Base-by-base conservation (phyloP, 2,797 vertebrate species). In the Spondyliosoma cantharus region DNA sequence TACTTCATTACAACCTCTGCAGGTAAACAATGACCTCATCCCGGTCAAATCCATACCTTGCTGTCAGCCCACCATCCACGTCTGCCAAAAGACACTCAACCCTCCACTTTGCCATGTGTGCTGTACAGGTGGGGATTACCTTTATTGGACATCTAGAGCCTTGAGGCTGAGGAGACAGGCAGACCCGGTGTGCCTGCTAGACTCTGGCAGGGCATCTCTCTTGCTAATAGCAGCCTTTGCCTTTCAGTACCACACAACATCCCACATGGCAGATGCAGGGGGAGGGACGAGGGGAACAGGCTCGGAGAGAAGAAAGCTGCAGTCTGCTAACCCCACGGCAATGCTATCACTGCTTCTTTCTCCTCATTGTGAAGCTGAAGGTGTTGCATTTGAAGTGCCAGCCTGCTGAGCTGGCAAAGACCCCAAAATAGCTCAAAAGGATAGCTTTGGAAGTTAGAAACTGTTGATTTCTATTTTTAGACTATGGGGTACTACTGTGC, bases 181-280 rank as follows among this genome's bases (percentile, higher is more conserved):
- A 86, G 81, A 89, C 78, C 71, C 16, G 29, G 67, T 57, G 63
- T 86, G 78, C 74, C 89, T 88, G 83, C 74, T 20, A 52, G 78
- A 78, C 79, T 81, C 64, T 43, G 79, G 48, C 64, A 83, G 86
- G 89, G 88, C 87, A 84, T 86, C 83, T 83, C 83, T 83, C 86
- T 88, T 91, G 90, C 89, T 93, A 93, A 93, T 93, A 90, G 86
- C 87, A 88, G 86, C 87, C 85, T 90, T 87, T 90, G 84, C 85
- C 87, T 93, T 93, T 90, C 83, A 88, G 90, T 87, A 88, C 81
- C 80, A 84, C 73, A 78, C 67, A 46, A 85, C 86, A 93, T 93
- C 86, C 87, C 71, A 79, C 84, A 71, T 78, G 85, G 74, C 24
- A 60, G 84, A 90, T 83, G 83, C 83, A 59, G 53, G 59, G 80